Evolutionary conservation across 2,888 invertebrate species (phyloP).

Genomic region (Dioctria rufipes): DNA sequence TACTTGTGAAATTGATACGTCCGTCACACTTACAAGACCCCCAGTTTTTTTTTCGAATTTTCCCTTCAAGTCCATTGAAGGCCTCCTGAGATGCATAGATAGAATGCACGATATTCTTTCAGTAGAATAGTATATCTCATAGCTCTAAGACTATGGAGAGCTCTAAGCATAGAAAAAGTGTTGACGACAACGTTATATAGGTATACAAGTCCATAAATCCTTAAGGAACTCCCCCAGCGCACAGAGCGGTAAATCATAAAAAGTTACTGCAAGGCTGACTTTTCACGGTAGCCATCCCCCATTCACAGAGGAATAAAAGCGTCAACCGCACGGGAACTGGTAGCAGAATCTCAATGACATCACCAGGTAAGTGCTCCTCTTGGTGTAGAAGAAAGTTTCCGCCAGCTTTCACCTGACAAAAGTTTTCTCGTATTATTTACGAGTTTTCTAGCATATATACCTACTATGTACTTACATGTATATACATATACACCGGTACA

Average conservation of each 20-base stretch:
- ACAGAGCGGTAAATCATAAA: conserved; percentile 48
- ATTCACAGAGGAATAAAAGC: conserved; percentile 49
- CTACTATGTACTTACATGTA: too few species aligned
- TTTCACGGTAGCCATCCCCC: conserved; percentile 32
- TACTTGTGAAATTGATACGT: neutral
- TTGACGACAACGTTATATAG: conserved; percentile 20
- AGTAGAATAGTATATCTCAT: neutral
- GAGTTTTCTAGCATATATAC: conserved; percentile 31
- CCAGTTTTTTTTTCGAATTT: neutral
- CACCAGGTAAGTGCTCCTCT: conserved; percentile 44
- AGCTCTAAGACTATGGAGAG: neutral
- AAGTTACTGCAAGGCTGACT: conserved; percentile 51
- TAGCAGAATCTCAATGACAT: conserved; percentile 38
- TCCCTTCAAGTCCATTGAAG: conserved; percentile 5
- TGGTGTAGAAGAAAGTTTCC: conserved; percentile 41
- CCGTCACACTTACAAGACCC: neutral
- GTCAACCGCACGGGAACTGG: conserved; percentile 40
- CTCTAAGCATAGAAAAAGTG: conserved; percentile 26
- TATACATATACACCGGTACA: neutral
- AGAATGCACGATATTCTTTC: conserved; percentile 6
- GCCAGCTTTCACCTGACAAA: conserved; percentile 52
- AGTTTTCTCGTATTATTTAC: conserved; percentile 51
- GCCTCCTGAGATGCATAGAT: conserved; percentile 6
- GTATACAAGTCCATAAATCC: conserved; percentile 50
- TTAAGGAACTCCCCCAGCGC: conserved; percentile 46